Conservation (phyloP, 2,888 invertebrate species). For the Dyspetes luteomarginatus region DNA sequence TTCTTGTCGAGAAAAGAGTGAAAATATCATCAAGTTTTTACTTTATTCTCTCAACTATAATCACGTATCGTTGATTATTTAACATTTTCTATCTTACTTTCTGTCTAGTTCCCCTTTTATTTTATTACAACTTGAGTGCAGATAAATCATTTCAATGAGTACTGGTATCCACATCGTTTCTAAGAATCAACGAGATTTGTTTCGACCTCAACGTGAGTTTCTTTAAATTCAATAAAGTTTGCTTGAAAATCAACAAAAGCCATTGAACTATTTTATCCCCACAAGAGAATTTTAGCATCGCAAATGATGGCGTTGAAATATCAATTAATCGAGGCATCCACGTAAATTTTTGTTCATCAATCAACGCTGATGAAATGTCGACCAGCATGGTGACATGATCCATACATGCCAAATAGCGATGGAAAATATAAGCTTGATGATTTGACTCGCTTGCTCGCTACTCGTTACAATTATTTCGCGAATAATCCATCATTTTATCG, state of each 20-base stretch:
- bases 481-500: slow-evolving; percentile 44
- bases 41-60: too few species aligned
- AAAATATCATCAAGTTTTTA: too few species aligned
- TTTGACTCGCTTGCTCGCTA: slow-evolving; percentile 19
- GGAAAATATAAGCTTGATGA: slow-evolving; percentile 15
- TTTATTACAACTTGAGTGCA: too few species aligned
- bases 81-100: too few species aligned
- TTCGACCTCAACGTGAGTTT: too few species aligned
- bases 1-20: too few species aligned
- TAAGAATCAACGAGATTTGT: too few species aligned
- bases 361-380: slow-evolving; percentile 42
- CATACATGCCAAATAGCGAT: slow-evolving; percentile 21
- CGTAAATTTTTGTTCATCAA: slow-evolving; percentile 22
- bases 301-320: not conserved
- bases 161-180: too few species aligned
- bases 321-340: not conserved
- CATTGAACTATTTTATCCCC: not conserved
- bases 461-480: slow-evolving; percentile 41
- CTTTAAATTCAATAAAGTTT: too few species aligned
- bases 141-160: too few species aligned
- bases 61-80: too few species aligned
- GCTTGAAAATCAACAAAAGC: not conserved
- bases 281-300: not conserved
- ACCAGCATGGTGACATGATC: slow-evolving; percentile 9
- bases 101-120: too few species aligned